Base-by-base conservation (phyloP, 2,888 invertebrate genomes). In the Epistrophella euchroma region DNA sequence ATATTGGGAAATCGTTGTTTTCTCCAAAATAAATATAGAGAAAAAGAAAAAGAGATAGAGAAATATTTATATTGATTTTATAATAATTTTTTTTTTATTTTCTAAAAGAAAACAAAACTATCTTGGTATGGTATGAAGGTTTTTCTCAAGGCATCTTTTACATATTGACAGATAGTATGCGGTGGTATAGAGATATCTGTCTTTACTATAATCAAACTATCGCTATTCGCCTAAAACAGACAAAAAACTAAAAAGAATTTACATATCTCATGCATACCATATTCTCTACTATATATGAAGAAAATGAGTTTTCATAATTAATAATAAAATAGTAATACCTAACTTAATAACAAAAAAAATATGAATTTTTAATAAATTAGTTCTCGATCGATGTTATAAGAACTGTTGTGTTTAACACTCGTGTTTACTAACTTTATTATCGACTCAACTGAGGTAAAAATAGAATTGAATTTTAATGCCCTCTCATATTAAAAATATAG, bases 101-200 rank as follows among this genome's bases (percentile, higher is more conserved):
- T 62, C 43, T 25, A 56, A 37, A 62, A 22, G 19, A 40, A 60
- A 60, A 37, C 58, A 62, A 43, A 40, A 40, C n/a, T 64, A 35
- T 58, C 19, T 15, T n/a, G n/a, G n/a, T n/a, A 58, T 37, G 58
- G 58, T 32, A 68, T 68, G 68, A 68, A 68, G 68, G 68, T 68
- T 68, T 68, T 25, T 64, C 76, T 82, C 82, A 77, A 82, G 77
- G 82, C 77, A 77, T 74, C 19, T 17, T 28, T 28, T 47, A 17
- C n/a, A n/a, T 58, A 28, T 66, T 68, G 68, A 68, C 47, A 62
- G 64, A 45, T 28, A 45, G 43, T n/a, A n/a, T 50, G 19, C n/a
- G 50, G 7, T n/a, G 25, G 11, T 45, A 43, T 10, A 25, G 15
- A 45, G 9, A 17, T n/a, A 15, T 43, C n/a, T 43, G 1, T 43